Conservation (phyloP, 2,888 invertebrate species). For the Meteorus colon region DNA sequence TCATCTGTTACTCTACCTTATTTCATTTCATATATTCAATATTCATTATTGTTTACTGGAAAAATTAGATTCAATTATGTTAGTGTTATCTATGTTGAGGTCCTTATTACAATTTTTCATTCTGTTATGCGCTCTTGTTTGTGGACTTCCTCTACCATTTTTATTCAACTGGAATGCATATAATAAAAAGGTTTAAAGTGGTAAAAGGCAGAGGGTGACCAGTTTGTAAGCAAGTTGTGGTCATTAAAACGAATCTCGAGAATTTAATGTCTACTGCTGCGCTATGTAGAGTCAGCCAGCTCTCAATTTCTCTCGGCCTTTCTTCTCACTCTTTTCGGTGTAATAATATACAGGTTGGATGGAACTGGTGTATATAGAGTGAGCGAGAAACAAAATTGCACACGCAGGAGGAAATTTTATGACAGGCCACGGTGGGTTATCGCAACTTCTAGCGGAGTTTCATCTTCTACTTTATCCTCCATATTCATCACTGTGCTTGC, state of each 20-base stretch:
- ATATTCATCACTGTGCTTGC: conserved; percentile 19
- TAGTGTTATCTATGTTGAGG: too few species aligned
- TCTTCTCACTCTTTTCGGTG: not conserved
- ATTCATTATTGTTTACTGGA: too few species aligned
- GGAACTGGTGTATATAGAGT: conserved; percentile 4
- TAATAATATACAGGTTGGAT: conserved; percentile 24
- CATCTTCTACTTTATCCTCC: conserved; percentile 30
- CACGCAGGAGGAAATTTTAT: conserved; percentile 25
- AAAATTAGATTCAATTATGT: too few species aligned
- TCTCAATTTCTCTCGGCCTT: conserved; percentile 39
- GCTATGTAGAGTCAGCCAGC: conserved; percentile 43
- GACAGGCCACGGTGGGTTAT: conserved; percentile 30
- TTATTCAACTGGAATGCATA: conserved; percentile 38
- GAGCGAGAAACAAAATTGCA: not conserved
- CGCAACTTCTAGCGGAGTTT: conserved; percentile 26
- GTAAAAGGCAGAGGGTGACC: conserved; percentile 56
- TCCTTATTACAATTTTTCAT: not conserved
- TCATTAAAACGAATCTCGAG: conserved; percentile 72
- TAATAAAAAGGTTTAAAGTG: conserved; percentile 45
- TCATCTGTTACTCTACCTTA: not conserved
- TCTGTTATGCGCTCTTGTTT: too few species aligned
- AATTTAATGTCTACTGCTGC: conserved; percentile 66
- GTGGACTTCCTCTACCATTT: conserved; percentile 6
- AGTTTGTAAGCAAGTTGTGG: conserved; percentile 71
- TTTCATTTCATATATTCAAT: not conserved